Evolutionary conservation across 2,797 vertebrate genomes (phyloP), one percentile per base, ranked within the genome.

Genomic region (Apogon talboti): DNA sequence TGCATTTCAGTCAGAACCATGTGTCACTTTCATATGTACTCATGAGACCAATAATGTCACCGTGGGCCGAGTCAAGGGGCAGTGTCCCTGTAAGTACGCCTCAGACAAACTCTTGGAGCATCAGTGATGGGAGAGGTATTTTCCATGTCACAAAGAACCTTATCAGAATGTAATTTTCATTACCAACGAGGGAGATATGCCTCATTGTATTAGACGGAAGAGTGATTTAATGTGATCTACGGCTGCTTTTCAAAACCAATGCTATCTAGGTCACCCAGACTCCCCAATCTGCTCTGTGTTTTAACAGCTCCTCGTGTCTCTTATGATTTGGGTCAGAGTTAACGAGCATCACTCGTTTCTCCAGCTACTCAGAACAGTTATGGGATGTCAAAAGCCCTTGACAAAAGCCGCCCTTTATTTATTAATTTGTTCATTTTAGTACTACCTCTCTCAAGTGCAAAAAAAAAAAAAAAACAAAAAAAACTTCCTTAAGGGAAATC

Each of bases 241-340:
- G 86, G 75, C 81, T 84, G 82, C 76, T 90, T 89, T 81, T 90
- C 87, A 85, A 86, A 88, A 82, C 81, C 87, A 80, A 74, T 82
- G 87, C 86, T 94, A 92, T 94, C 90, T 92, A 91, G 92, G 94
- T 94, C 94, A 94, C 79, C 78, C 78, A 56, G 85, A 85, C 89
- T 90, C 85, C 79, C 86, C 85, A 92, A 89, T 92, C 90, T 91
- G 93, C 86, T 93, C 86, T 63, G 89, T 90, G 84, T 85, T 79
- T 49, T 84, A 93, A 91, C 91, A 92, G 92, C 91, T 94, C 91
- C 88, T 76, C 86, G 88, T 79, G 81, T 92, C 91, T 92, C 87
- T 76, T 87, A 89, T 93, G 92, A 94, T 93, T 84, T 90, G 93
- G 93, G 94, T 95, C 94, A 94, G 78, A 47, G n/a, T 86, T 91